Evolutionary conservation across 2,797 vertebrate genomes (phyloP).

Genomic region (Catostomus latipinnis): DNA sequence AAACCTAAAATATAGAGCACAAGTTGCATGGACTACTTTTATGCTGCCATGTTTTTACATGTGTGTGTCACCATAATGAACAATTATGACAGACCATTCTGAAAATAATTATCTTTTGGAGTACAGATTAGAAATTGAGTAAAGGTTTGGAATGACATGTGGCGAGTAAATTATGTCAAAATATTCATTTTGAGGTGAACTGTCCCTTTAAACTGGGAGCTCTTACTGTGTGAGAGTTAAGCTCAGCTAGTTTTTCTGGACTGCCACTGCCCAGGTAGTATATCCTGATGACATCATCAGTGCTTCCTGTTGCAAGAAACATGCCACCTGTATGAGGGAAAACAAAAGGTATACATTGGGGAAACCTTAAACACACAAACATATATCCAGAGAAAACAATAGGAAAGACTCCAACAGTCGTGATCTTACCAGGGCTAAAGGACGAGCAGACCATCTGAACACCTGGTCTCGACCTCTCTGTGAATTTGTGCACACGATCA

Average conservation of each 20-base stretch:
- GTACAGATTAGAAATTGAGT: neutral
- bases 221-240: constrained; percentile 93
- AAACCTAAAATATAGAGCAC: no score
- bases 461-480: constrained; percentile 91
- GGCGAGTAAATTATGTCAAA: neutral
- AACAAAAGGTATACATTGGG: neutral
- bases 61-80: no score
- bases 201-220: neutral
- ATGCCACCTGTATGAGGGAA: constrained; percentile 85
- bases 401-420: neutral
- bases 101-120: no score
- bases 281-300: constrained; percentile 96
- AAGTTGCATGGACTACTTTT: no score
- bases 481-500: constrained; percentile 93
- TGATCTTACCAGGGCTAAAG: constrained; percentile 91
- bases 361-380: constrained; percentile 14
- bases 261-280: constrained; percentile 93
- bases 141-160: neutral
- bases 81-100: no score
- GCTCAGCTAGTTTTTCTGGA: constrained; percentile 93
- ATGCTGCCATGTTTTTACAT: no score
- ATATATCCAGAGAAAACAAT: no score
- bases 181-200: neutral
- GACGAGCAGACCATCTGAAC: constrained; percentile 97
- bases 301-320: constrained; percentile 97